phyloP scores from a whole-genome alignment of 2,797 vertebrate genomes.

The Anguilla megastoma region DNA sequence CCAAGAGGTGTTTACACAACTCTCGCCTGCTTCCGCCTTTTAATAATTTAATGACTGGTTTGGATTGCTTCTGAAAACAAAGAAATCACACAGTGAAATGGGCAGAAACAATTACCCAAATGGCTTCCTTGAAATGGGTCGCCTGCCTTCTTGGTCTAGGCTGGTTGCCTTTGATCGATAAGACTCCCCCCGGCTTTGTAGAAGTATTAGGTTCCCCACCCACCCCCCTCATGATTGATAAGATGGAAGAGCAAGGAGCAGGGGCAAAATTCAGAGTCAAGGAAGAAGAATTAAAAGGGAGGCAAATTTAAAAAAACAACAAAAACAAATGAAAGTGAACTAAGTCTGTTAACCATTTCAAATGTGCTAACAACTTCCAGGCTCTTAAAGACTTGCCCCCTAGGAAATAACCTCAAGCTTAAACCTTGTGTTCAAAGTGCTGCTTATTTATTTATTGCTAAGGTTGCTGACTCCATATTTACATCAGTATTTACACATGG shows the following conservation, averaged over 20 bases:
- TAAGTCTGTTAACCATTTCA: slow-evolving; percentile 47
- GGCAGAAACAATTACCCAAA: slow-evolving; percentile 37
- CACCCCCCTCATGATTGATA: slow-evolving; percentile 39
- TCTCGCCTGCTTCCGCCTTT: slow-evolving; percentile 11
- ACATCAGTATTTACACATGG: slow-evolving; percentile 38
- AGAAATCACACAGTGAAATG: slow-evolving; percentile 26
- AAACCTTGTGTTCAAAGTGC: slow-evolving; percentile 41
- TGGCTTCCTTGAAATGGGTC: neutral
- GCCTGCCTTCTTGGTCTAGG: slow-evolving; percentile 33
- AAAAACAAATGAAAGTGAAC: slow-evolving; percentile 17
- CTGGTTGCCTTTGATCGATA: slow-evolving; percentile 38
- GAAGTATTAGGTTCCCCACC: slow-evolving; percentile 21
- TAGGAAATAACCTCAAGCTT: slow-evolving; percentile 43
- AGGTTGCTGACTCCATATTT: slow-evolving; percentile 21
- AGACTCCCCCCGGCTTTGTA: slow-evolving; percentile 34
- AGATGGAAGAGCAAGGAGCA: slow-evolving; percentile 9
- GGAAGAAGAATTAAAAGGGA: neutral
- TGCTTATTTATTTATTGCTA: slow-evolving; percentile 8
- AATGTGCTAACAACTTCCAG: slow-evolving; percentile 50
- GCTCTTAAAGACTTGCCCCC: slow-evolving; percentile 41
- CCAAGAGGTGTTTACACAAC: slow-evolving; percentile 25
- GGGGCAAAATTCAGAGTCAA: neutral
- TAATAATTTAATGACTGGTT: slow-evolving; percentile 32
- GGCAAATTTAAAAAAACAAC: neutral
- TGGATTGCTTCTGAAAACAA: slow-evolving; percentile 19